Percentiles rank a stretch among this genome's conserved stretches.
These are phyloP conservation scores for Xenops minutus DNA, from an alignment of 2,797 vertebrate genomes.

Conservation along the genomic window DNA sequence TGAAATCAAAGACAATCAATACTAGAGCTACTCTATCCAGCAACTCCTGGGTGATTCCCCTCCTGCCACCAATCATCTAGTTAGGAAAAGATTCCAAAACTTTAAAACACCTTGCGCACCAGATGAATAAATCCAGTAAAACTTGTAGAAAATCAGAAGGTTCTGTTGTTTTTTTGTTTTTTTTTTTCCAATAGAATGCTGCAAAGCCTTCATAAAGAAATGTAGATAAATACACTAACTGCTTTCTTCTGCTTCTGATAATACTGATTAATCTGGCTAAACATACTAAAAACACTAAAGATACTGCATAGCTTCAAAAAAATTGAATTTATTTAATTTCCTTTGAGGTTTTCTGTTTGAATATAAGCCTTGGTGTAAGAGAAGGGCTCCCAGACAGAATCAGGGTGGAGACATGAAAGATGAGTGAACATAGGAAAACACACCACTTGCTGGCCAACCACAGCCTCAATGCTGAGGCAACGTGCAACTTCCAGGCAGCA, in stretches of 20 bases:
- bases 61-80: neutral
- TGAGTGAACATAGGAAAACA: neutral
- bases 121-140: neutral
- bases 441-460: neutral
- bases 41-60: neutral
- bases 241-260: neutral
- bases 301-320: neutral
- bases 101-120: neutral
- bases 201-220: neutral
- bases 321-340: neutral
- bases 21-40: neutral
- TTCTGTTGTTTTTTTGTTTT: no score
- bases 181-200: rapidly evolving
- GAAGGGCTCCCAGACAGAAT: neutral
- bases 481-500: neutral
- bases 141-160: neutral
- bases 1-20: neutral
- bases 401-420: neutral
- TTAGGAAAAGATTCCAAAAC: neutral
- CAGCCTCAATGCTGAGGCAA: neutral
- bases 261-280: neutral
- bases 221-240: neutral
- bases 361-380: neutral
- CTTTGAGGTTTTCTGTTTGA: neutral
- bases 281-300: neutral